These are phyloP conservation scores for Eonycteris spelaea DNA, from an alignment of 2,113 vertebrate genomes.

Conservation along the genomic window DNA sequence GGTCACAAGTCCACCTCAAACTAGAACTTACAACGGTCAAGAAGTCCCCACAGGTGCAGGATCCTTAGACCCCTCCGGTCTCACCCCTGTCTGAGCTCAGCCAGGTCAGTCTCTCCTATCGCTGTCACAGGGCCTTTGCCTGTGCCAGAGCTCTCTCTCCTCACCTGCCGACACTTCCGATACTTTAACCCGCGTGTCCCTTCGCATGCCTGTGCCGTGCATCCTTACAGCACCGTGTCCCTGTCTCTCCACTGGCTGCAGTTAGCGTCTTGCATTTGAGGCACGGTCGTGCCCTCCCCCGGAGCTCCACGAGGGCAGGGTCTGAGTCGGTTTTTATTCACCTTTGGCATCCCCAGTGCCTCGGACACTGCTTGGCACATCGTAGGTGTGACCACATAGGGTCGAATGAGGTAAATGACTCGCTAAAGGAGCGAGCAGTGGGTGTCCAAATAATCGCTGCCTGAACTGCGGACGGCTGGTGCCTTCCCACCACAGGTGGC, in stretches of 20 bases:
- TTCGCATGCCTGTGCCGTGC: neutral
- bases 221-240: neutral
- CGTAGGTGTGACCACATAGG: neutral
- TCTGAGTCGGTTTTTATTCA: neutral
- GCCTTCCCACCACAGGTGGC: fast-evolving
- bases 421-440: fast-evolving
- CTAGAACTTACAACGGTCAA: neutral
- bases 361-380: neutral
- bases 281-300: fast-evolving
- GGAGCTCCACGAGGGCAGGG: neutral
- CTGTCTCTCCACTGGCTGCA: neutral
- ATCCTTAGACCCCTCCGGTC: neutral
- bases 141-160: neutral
- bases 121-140: neutral
- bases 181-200: neutral
- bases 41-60: neutral
- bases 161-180: neutral
- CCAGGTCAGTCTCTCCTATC: neutral
- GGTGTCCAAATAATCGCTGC: fast-evolving
- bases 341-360: neutral
- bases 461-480: neutral
- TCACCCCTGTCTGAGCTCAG: neutral
- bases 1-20: neutral
- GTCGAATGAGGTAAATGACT: too few species aligned
- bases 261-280: neutral